Evolutionary conservation across 2,888 invertebrate genomes (phyloP).

Genomic region (Synergus japonicus): DNA sequence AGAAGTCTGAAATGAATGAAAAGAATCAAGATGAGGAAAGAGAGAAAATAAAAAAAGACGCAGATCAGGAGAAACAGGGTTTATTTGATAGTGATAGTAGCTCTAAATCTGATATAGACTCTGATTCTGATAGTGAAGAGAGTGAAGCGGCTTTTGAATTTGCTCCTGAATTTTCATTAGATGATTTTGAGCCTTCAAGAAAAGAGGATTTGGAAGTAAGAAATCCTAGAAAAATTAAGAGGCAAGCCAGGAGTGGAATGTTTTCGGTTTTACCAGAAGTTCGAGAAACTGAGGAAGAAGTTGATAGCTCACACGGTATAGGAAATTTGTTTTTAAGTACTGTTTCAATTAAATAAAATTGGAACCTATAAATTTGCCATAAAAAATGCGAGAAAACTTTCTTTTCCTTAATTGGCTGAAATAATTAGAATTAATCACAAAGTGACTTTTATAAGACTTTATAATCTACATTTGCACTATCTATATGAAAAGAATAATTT

Average conservation of each 20-base stretch:
- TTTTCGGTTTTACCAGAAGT: constrained; percentile 11
- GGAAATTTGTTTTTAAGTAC: not conserved
- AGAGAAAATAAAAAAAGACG: not conserved
- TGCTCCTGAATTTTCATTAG: not conserved
- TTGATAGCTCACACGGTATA: not conserved
- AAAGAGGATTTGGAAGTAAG: not conserved
- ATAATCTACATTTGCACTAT: not conserved
- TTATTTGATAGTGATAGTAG: constrained; percentile 7
- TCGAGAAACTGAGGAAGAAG: constrained; percentile 23
- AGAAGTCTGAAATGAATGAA: not conserved
- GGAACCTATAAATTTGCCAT: not conserved
- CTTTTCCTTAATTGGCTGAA: not conserved
- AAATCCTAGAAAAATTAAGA: not conserved
- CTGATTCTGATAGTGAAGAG: constrained; percentile 4
- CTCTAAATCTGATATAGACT: too few species aligned
- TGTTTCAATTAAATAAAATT: not conserved
- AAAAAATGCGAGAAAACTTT: not conserved
- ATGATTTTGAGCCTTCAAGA: not conserved
- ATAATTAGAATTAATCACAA: not conserved
- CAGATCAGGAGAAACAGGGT: not conserved
- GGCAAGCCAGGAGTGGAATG: not conserved
- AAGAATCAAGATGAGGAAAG: not conserved
- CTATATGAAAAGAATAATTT: not conserved
- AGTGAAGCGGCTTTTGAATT: not conserved
- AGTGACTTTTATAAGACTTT: not conserved